Evolutionary conservation across 2,797 vertebrate species (phyloP).

Genomic region (Crocodylus rhombifer): DNA sequence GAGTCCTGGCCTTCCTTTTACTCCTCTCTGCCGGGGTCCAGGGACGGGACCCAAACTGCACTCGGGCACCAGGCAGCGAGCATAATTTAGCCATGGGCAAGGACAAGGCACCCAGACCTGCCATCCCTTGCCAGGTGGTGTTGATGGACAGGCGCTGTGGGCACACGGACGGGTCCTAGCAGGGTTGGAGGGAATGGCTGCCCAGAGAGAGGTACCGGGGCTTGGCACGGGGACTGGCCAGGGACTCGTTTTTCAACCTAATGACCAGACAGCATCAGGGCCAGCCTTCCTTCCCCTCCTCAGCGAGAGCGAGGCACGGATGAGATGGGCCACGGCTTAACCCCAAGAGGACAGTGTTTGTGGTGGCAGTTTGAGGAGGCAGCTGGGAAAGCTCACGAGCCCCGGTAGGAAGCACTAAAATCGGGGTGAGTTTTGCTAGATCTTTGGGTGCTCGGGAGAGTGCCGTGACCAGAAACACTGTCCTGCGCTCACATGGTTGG

Average conservation of each 20-base stretch:
- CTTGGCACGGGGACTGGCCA: too few species aligned
- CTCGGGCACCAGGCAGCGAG: neutral
- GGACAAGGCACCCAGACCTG: neutral
- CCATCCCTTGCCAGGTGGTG: neutral
- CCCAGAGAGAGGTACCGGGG: neutral
- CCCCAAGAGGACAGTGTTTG: neutral
- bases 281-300: neutral
- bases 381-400: neutral
- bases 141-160: neutral
- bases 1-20: slow-evolving; percentile 8
- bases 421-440: neutral
- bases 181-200: neutral
- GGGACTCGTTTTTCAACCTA: too few species aligned
- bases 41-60: neutral
- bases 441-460: neutral
- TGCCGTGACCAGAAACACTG: neutral
- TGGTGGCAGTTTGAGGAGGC: neutral
- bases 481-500: neutral
- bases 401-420: too few species aligned
- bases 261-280: too few species aligned
- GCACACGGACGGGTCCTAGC: neutral
- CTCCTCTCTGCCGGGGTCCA: slow-evolving; percentile 20
- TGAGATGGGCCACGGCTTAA: neutral
- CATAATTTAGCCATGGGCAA: neutral
- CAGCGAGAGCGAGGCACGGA: neutral